Percentiles rank a stretch among this genome's conserved stretches.
These are phyloP conservation scores for Diogma glabrata DNA, from an alignment of 2,888 invertebrate species.

Conservation along the genomic window DNA sequence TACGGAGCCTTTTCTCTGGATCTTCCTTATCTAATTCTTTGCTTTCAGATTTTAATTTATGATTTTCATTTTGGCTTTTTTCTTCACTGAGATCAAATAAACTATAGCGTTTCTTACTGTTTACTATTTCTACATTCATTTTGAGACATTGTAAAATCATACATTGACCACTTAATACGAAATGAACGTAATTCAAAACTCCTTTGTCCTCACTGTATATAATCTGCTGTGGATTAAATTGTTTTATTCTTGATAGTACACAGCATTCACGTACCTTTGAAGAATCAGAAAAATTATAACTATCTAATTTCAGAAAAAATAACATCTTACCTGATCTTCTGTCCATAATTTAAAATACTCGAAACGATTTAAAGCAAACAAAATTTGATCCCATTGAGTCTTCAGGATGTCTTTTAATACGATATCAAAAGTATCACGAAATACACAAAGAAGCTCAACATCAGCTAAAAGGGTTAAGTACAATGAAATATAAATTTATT, in stretches of 20 bases:
- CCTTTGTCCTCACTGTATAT: slow-evolving; percentile 30
- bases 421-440: slow-evolving; percentile 45
- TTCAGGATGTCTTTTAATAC: slow-evolving; percentile 27
- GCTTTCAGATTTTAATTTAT: neutral
- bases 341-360: slow-evolving; percentile 30
- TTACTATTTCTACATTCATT: slow-evolving; percentile 18
- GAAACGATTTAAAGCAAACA: slow-evolving; percentile 25
- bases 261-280: slow-evolving; percentile 16
- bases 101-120: neutral
- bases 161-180: slow-evolving; percentile 33
- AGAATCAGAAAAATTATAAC: neutral
- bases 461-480: no score
- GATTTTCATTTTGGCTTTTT: neutral
- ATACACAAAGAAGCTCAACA: slow-evolving; percentile 51
- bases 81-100: neutral
- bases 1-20: neutral
- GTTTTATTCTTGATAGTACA: slow-evolving; percentile 21
- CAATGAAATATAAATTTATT: no score
- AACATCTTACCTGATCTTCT: slow-evolving; percentile 24
- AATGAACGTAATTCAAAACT: slow-evolving; percentile 28
- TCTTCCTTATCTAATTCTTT: neutral
- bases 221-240: slow-evolving; percentile 29
- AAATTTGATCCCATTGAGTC: slow-evolving; percentile 29
- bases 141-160: slow-evolving; percentile 32
- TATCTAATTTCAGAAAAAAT: neutral